Base-by-base conservation (phyloP, 1,140 invertebrate genomes). In the Amyelois transitella region DNA sequence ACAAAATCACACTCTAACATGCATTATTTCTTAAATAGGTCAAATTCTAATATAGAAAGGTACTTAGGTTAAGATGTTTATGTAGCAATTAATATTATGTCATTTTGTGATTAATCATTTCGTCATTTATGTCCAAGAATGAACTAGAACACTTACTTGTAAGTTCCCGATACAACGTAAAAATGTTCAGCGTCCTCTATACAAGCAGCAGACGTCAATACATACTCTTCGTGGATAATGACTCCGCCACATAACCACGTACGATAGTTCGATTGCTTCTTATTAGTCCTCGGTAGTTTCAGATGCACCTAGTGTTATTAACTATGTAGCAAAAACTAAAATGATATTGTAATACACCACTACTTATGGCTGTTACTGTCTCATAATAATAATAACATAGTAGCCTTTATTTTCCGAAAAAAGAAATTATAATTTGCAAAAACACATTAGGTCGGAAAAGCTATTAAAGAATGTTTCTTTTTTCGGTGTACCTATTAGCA, bases 141-240 rank as follows among this genome's bases (percentile, higher is more conserved):
- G n/a, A n/a, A n/a, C n/a, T n/a, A n/a, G n/a, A 24, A 8, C 21
- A 2, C 45, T 70, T 67, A 85, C 81, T 75, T 82, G 53, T 80
- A 82, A 18, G 79, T 81, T 18, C 81, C 81, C 47, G 81, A 85
- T 38, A 85, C 74, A 0, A 85, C 66, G 38, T 83, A 85, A 20
- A 85, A 85, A 61, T 85, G 77, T 57, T 78, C 69, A 7, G 71
- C 81, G 19, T 85, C 81, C 63, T 85, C 67, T 8, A 85, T 83
- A 51, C 81, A 85, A 0, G 81, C 81, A 2, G 81, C 81, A 6
- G 81, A 85, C 14, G 81, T 85, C 2, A 85, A 48, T 10, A 85
- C 78, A 20, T 81, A 85, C 38, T 83, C 79, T 20, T 85, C 81
- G 12, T 83, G 79, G 3, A 85, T 55, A 3, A 85, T 85, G 2